Conservation (phyloP, 2,797 vertebrate species). For the Philypnodon macrostomus region DNA sequence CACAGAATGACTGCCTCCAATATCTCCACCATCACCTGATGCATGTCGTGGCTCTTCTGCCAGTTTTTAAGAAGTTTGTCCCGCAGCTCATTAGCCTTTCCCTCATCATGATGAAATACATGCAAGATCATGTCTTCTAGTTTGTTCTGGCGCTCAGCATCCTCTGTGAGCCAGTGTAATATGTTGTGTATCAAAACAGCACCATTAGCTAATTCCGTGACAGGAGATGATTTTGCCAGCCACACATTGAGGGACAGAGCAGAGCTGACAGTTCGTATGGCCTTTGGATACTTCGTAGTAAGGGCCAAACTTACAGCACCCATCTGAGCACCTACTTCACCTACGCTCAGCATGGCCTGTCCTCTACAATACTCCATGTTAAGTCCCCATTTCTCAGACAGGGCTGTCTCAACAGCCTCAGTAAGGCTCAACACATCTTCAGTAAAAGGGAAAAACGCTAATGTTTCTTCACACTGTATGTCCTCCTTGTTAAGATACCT, state of each 20-base stretch:
- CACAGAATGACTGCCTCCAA: constrained; percentile 69
- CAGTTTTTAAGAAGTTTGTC: constrained; percentile 74
- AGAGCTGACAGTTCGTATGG: constrained; percentile 69
- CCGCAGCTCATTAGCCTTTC: constrained; percentile 70
- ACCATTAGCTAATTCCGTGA: constrained; percentile 50
- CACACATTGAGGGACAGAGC: constrained; percentile 74
- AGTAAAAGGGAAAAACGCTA: constrained; percentile 75
- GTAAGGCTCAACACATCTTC: constrained; percentile 59
- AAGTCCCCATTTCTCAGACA: constrained; percentile 81
- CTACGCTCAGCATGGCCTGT: constrained; percentile 70
- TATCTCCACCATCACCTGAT: constrained; percentile 72
- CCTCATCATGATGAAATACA: constrained; percentile 68
- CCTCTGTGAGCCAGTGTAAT: constrained; percentile 74
- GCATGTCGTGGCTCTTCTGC: constrained; percentile 77
- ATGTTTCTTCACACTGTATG: constrained; percentile 74
- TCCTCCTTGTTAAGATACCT: constrained; percentile 77
- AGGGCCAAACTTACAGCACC: constrained; percentile 67
- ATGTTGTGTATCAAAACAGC: constrained; percentile 63
- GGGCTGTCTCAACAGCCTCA: constrained; percentile 62
- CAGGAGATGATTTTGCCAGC: constrained; percentile 71
- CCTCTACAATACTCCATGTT: constrained; percentile 80
- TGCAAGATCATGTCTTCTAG: constrained; percentile 73
- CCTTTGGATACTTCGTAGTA: constrained; percentile 73
- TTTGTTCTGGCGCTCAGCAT: constrained; percentile 64
- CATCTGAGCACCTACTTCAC: constrained; percentile 69